Evolutionary conservation across 2,888 invertebrate species (phyloP), one percentile per base, ranked within the genome.

Genomic region (Ptychoptera albimana): DNA sequence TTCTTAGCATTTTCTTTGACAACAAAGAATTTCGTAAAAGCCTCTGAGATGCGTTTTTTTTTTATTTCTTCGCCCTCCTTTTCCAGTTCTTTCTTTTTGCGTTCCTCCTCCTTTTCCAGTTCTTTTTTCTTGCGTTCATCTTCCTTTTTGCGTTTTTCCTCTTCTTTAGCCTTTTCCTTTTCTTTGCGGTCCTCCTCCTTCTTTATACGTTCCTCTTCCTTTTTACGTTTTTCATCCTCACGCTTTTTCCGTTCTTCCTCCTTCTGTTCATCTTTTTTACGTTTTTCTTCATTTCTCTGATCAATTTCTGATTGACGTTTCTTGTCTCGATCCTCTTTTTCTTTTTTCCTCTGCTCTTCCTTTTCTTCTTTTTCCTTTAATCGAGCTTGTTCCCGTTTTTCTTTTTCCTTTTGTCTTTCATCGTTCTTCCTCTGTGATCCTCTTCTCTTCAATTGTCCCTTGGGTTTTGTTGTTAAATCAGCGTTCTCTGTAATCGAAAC

Each of bases 21-120:
- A 1, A 82, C 77, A 61, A 91, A 91, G 60, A 89, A 91, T 55
- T 82, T 87, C 0, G 72, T 79, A 57, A 91, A 89, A 6, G 78
- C 81, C 43, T 79, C 78, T 1, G 82, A 81, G 0, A 78, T 78
- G 56, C 86, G 85, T 51, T 82, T 81, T 56, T 83, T 82, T 52
- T 80, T 81, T 10, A 78, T 71, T 57, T 82, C 80, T 43, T 75
- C 75, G 60, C 82, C 84, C 51, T 77, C 70, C 53, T 75, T 82
- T 53, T 77, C 75, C 43, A 68, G 68, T 51, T 75, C 74, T 52
- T 73, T 82, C 61, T 68, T 75, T 50, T 62, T 75, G 57, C 59
- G 64, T 60, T 66, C 65, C 32, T 66, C 66, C 42, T 65, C 63
- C 37, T 58, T 61, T 47, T 64, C 60, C 38, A 60, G 60, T 16